Percentiles rank a stretch among this genome's conserved stretches.
Conservation (phyloP, 2,888 invertebrate species). For the Clepsis dumicolana region DNA sequence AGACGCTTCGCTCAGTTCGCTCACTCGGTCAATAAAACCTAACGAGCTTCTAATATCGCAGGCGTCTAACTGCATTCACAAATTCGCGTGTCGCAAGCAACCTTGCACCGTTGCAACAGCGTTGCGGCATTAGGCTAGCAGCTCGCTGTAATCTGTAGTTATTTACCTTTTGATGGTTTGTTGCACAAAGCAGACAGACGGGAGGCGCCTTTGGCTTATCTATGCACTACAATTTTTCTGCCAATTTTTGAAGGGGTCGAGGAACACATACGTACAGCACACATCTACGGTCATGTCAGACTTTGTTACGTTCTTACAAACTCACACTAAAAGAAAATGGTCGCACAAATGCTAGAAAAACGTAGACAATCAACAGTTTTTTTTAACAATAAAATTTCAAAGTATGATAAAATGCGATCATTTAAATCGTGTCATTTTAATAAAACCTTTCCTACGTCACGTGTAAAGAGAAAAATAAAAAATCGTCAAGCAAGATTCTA, state of each 20-base stretch:
- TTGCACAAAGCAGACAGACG: no score
- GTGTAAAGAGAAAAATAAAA: not conserved
- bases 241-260: no score
- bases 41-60: conserved; percentile 2
- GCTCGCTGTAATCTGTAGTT: conserved; percentile 47
- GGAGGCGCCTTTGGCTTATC: no score
- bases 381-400: not conserved
- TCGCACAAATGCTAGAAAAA: no score
- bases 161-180: conserved; percentile 21
- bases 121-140: conserved; percentile 55
- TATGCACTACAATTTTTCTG: no score
- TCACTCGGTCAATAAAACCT: not conserved
- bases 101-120: conserved; percentile 63
- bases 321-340: no score
- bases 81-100: conserved; percentile 59
- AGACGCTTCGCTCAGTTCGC: no score
- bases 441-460: not conserved
- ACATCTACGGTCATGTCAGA: no score
- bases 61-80: conserved; percentile 58
- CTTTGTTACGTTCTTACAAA: no score
- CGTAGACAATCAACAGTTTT: no score
- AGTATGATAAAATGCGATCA: not conserved
- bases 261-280: no score
- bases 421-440: not conserved
- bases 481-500: not conserved